Base-by-base conservation (phyloP, 1,140 invertebrate species). In the Amphibalanus amphitrite region DNA sequence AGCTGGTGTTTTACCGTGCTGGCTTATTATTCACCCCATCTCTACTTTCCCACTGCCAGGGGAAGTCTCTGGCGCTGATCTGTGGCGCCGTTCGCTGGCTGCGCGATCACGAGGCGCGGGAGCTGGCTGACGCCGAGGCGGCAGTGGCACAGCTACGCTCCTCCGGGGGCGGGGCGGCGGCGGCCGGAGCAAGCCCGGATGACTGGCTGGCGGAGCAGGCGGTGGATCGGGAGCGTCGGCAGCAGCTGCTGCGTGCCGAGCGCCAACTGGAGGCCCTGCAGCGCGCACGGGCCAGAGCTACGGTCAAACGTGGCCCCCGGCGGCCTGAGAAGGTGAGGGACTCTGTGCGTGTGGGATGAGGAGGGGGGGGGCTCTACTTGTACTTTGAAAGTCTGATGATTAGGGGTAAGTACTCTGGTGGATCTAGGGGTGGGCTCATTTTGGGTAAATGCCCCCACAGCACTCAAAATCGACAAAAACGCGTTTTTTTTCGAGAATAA, bases 31-130 rank as follows among this genome's bases (percentile, higher is more conserved):
- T n/a, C n/a, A n/a, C n/a, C n/a, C n/a, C n/a, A n/a, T 59, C 13
- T 59, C 13, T 59, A 59, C 25, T 13, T 59, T 59, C 28, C 28
- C 10, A 10, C 28, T 10, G 8, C 26, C 65, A 67, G 65, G 65
- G 65, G 6, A 67, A 67, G 65, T 67, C 65, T 10, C n/a, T 67
- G 65, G n/a, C 65, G n/a, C 65, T 67, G 65, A 67, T 67, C 65
- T 67, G 65, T 17, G 65, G 65, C 17, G 65, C 65, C 1, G 28
- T 67, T 1, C 65, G 65, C 28, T 67, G 65, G 65, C 65, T 67
- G 65, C 26, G n/a, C 28, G 65, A 67, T 17, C 65, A 67, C n/a
- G 65, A 67, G 65, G 28, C n/a, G 65, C 65, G 65, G n/a, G 65
- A 67, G 65, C 26, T 28, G 65, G 26, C 28, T 17, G 65, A n/a